These are phyloP conservation scores for Clarias magur DNA, from an alignment of 2,113 vertebrate species.

Conservation along the genomic window DNA sequence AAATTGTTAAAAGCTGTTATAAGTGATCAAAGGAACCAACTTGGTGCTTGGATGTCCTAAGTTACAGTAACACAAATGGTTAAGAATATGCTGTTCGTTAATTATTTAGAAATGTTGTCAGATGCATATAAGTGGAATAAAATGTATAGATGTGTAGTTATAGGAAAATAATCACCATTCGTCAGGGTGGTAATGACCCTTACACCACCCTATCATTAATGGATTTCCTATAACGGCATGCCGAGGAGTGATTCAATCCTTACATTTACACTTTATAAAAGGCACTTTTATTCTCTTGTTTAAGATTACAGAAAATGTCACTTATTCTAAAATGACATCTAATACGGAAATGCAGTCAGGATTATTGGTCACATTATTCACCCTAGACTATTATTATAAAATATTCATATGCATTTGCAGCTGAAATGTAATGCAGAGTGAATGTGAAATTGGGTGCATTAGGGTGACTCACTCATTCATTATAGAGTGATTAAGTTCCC, in stretches of 20 bases:
- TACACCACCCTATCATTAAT: background rate
- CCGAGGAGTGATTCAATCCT: background rate
- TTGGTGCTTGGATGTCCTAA: background rate
- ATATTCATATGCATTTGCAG: constrained; percentile 17
- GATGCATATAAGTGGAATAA: background rate
- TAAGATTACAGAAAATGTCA: background rate
- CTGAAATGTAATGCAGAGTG: background rate
- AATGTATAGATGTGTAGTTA: background rate
- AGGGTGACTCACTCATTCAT: background rate
- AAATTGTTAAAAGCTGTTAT: background rate
- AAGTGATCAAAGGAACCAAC: background rate
- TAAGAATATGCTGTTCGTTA: background rate
- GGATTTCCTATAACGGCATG: background rate
- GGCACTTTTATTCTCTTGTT: background rate
- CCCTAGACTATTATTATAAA: background rate
- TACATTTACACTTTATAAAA: background rate
- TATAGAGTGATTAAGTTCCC: background rate
- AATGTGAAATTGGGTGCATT: background rate
- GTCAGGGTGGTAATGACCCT: background rate
- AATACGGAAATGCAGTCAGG: background rate
- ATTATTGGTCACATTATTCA: background rate
- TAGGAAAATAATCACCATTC: background rate
- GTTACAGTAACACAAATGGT: background rate
- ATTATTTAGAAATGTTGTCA: background rate
- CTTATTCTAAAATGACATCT: background rate